Evolutionary conservation across 35 echinoderm and acorn worm species (phyloP), one percentile per base, ranked within the genome.

Genomic region (Strongylocentrotus purpuratus): DNA sequence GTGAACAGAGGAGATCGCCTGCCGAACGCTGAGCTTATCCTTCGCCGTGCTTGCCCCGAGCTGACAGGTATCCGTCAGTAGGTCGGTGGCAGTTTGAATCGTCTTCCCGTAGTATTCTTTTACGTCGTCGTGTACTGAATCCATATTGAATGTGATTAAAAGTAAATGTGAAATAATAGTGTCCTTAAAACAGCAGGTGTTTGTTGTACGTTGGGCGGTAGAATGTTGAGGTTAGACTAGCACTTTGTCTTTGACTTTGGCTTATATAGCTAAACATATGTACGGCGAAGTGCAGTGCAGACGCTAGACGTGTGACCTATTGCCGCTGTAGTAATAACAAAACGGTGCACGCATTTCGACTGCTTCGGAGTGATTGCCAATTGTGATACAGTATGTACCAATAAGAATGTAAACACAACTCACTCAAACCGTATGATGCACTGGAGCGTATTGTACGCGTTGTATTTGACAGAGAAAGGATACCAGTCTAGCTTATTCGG

Each of bases 51-150:
- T 58, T 31, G 91, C 91, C 46, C 46, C 91, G 48, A 93, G 91
- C 91, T 93, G 91, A 46, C 91, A 93, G 11, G 91, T 93, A 28
- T 93, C 91, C 3, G 91, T 93, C 91, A 47, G 91, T 9, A 93
- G 91, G 48, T 93, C 91, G 45, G 20, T 31, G 2, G 48, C 13
- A 15, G 91, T 50, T n/a, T 93, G 91, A 58, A 93, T 93, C 48
- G 91, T 93, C 91, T 93, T 93, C 14, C 91, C 91, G 31, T 93
- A 93, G 47, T 93, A 93, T 58, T 93, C 91, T 93, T 93, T 93
- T 46, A 93, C 91, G 48, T 93, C 48, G 31, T 93, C 91, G 45
- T 50, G 45, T 17, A 93, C 91, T 31, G 91, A 93, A 93, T 93
- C 91, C 91, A 93, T 93, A 2, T 8, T 89, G 45, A 46, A 89